These are phyloP conservation scores for Poeciliopsis prolifica DNA, from an alignment of 2,113 vertebrate genomes.

Conservation along the genomic window DNA sequence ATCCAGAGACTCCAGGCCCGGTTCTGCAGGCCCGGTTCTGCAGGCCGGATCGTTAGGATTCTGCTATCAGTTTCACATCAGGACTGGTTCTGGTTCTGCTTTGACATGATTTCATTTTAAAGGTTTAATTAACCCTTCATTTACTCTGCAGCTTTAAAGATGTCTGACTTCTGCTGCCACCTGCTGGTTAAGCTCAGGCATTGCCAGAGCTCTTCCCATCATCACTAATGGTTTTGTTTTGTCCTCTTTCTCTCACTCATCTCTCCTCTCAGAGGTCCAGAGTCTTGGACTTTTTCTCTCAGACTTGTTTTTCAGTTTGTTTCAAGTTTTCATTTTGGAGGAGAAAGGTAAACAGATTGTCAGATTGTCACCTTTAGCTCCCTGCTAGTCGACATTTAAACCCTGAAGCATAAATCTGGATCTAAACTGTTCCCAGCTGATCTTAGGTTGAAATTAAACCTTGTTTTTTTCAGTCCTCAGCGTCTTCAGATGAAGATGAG, in stretches of 20 bases:
- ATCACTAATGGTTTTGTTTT: neutral
- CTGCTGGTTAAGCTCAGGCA: conserved; percentile 21
- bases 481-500: conserved; percentile 86
- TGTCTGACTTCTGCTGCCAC: conserved; percentile 13
- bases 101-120: neutral
- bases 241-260: neutral
- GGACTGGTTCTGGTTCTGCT: neutral
- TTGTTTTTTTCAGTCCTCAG: conserved; percentile 78
- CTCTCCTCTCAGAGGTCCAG: conserved; percentile 71
- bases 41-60: too few relatives aligned
- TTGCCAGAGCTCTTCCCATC: neutral
- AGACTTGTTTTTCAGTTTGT: conserved; percentile 84
- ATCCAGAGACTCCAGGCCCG: neutral
- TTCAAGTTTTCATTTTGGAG: conserved; percentile 84
- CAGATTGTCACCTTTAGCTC: neutral
- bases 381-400: neutral
- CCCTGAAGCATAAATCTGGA: neutral
- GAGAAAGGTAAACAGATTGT: conserved; percentile 79
- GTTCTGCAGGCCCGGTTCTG: neutral
- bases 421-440: neutral
- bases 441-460: neutral
- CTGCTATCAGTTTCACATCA: neutral
- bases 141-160: neutral
- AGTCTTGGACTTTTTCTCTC: conserved; percentile 81
- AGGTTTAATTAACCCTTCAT: neutral